These are phyloP conservation scores for Varroa destructor DNA, from an alignment of 1,140 invertebrate genomes.

Conservation along the genomic window DNA sequence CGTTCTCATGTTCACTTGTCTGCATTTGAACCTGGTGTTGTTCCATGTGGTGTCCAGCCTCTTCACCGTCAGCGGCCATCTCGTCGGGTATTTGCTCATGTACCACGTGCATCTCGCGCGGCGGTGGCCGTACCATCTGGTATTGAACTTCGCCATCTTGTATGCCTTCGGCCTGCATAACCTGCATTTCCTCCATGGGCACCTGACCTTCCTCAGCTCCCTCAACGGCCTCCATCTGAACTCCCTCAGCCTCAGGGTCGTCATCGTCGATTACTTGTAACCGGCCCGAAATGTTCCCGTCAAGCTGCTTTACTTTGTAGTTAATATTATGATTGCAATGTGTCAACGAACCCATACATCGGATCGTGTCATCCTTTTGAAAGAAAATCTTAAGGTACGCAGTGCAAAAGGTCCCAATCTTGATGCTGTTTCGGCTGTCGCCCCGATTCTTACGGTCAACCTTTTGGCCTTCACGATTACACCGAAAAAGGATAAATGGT, in stretches of 20 bases:
- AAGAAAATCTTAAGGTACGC: constrained; percentile 26
- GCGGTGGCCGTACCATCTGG: too few relatives aligned
- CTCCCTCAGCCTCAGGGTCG: not conserved
- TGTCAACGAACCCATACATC: constrained; percentile 20
- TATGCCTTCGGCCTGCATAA: not conserved
- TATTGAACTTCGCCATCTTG: not conserved
- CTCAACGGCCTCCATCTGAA: not conserved
- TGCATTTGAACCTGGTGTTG: not conserved
- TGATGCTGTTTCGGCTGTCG: constrained; percentile 21
- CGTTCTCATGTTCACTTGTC: not conserved
- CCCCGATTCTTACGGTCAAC: not conserved
- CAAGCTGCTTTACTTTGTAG: constrained; percentile 20
- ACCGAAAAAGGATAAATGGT: constrained; percentile 15
- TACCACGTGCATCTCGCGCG: constrained; percentile 5
- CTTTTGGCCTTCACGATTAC: constrained; percentile 19
- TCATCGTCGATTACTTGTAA: constrained; percentile 19
- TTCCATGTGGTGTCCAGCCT: not conserved
- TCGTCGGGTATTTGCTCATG: constrained; percentile 9
- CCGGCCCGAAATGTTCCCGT: constrained; percentile 15
- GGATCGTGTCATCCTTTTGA: constrained; percentile 15
- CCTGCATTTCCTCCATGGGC: constrained; percentile 5
- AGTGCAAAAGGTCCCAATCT: constrained; percentile 18
- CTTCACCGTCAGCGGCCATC: not conserved
- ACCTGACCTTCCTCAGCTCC: not conserved
- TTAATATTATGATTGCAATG: constrained; percentile 21